phyloP scores from a whole-genome alignment of 1,140 invertebrate genomes.

The Bradynema listronoti region DNA sequence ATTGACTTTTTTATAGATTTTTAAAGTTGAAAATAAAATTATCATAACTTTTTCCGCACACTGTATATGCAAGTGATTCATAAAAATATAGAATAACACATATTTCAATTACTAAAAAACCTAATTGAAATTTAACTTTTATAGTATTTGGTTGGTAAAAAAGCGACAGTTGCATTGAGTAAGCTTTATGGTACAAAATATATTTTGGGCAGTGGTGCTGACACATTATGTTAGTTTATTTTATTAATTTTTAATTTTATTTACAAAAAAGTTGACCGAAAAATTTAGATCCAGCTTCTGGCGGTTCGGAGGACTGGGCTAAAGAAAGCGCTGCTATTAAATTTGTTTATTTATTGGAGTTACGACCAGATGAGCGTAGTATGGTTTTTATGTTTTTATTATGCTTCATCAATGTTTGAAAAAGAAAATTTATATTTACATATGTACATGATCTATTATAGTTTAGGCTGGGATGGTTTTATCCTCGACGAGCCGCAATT shows the following conservation, averaged over 20 bases:
- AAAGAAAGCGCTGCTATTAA: conserved; percentile 51
- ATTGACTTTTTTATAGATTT: no score
- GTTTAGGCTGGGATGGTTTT: conserved; percentile 57
- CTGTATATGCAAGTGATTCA: no score
- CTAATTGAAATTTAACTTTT: conserved; percentile 19
- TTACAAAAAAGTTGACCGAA: neutral
- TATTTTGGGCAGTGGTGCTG: conserved; percentile 51
- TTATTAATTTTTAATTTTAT: conserved; percentile 10
- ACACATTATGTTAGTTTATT: conserved; percentile 13
- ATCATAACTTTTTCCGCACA: no score
- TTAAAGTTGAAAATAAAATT: no score
- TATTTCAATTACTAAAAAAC: neutral
- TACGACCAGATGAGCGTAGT: conserved; percentile 57
- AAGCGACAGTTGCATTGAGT: conserved; percentile 45
- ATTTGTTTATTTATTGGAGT: conserved; percentile 54
- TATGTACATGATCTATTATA: no score
- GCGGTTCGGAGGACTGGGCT: conserved; percentile 57
- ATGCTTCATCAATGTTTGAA: no score
- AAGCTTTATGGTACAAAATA: conserved; percentile 57
- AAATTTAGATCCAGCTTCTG: conserved; percentile 54
- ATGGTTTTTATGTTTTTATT: neutral
- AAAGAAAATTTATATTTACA: no score
- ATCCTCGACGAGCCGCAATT: conserved; percentile 52
- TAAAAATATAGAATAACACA: neutral
- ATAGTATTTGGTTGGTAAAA: conserved; percentile 56